Conservation (phyloP, 2,797 vertebrate genomes). For the Hozukius guyotensis region DNA sequence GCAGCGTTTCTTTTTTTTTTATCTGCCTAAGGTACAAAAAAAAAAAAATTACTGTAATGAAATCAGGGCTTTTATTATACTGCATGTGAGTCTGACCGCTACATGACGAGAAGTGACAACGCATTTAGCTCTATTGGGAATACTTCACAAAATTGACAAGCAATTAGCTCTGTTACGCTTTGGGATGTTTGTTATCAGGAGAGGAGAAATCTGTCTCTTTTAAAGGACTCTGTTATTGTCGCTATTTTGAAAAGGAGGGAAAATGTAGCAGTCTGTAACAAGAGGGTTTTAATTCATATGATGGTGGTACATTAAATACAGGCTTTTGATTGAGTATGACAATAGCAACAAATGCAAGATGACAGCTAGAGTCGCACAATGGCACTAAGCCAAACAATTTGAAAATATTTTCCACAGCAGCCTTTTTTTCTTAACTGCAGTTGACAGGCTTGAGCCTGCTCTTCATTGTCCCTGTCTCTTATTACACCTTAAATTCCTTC, state of each 20-base stretch:
- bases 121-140: slow-evolving; percentile 61
- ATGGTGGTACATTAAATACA: slow-evolving; percentile 54
- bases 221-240: slow-evolving; percentile 61
- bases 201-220: slow-evolving; percentile 57
- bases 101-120: slow-evolving; percentile 64
- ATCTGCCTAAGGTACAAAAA: neutral
- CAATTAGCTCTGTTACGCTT: slow-evolving; percentile 77
- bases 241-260: slow-evolving; percentile 49
- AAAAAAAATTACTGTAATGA: neutral
- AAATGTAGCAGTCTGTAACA: slow-evolving; percentile 54
- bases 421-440: slow-evolving; percentile 38
- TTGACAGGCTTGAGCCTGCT: slow-evolving; percentile 58
- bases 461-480: slow-evolving; percentile 63
- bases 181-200: slow-evolving; percentile 71
- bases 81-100: slow-evolving; percentile 39
- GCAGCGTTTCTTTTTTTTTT: neutral
- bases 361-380: slow-evolving; percentile 58
- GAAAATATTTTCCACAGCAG: slow-evolving; percentile 59
- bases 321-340: slow-evolving; percentile 62
- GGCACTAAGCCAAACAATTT: slow-evolving; percentile 63
- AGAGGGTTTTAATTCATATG: slow-evolving; percentile 59
- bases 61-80: slow-evolving; percentile 57
- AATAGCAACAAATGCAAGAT: slow-evolving; percentile 61
- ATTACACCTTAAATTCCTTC: slow-evolving; percentile 65
- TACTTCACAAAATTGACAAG: slow-evolving; percentile 73